phyloP scores from a whole-genome alignment of 2,888 invertebrate genomes.

The Tinea trinotella region DNA sequence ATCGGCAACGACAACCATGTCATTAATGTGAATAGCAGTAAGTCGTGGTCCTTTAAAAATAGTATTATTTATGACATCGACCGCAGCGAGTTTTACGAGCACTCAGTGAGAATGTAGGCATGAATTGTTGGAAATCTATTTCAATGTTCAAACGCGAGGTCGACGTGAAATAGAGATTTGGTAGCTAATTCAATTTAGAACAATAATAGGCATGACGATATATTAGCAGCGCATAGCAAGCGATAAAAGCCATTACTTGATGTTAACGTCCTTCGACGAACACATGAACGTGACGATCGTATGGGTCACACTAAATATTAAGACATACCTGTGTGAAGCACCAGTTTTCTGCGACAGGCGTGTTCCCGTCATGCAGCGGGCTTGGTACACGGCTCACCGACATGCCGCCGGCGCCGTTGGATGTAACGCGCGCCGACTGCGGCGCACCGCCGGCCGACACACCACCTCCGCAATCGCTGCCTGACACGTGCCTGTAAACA shows the following conservation, averaged over 20 bases:
- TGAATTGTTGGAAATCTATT: conserved; percentile 24
- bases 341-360: conserved; percentile 99
- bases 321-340: conserved; percentile 96
- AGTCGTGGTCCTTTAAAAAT: conserved; percentile 34
- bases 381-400: conserved; percentile 97
- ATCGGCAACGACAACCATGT: conserved; percentile 42
- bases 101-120: conserved; percentile 20
- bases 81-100: conserved; percentile 25
- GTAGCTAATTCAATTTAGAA: not conserved
- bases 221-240: not conserved
- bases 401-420: conserved; percentile 90
- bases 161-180: not conserved
- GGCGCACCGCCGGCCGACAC: conserved; percentile 66
- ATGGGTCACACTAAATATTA: too few relatives aligned
- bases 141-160: conserved; percentile 20
- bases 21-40: conserved; percentile 25
- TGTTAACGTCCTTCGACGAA: not conserved
- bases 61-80: conserved; percentile 26
- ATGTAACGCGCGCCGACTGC: conserved; percentile 91
- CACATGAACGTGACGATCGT: too few relatives aligned
- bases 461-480: conserved; percentile 63
- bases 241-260: not conserved
- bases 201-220: conserved; percentile 1
- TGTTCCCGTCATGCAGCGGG: conserved; percentile 95
- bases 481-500: conserved; percentile 75